Evolutionary conservation across 35 echinoderm and acorn worm species (phyloP), one percentile per base, ranked within the genome.

Genomic region (Eucidaris tribuloides): DNA sequence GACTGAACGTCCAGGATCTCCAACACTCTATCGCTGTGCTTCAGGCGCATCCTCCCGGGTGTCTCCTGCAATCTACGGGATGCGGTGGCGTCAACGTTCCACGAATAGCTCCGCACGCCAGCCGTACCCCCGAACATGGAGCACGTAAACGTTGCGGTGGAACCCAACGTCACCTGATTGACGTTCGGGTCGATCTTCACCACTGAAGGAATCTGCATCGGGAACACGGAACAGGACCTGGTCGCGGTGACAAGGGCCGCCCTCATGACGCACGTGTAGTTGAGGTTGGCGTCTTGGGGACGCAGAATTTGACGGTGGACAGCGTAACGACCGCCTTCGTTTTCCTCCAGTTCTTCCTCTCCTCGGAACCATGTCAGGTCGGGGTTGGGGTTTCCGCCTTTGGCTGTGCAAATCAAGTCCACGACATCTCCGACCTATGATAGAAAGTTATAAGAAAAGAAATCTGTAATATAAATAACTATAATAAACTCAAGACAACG

Each of bases 291-390:
- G 68, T 74, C 68, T 41, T 74, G 68, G 38, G 68, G 68, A 2
- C 68, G 68, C 7, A 74, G 68, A 40, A 74, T 74, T 19, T 74
- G 68, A n/a, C 68, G 68, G 20, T 74, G 68, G 18, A 74, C 68
- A 35, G 68, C 68, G 68, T 41, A 44, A 1, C 68, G 68, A 17
- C 29, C n/a, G 37, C 41, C 41, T 0, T 74, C 68, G 40, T 74
- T 74, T 22, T 74, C 68, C 68, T 74, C 68, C 13, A 74, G 35
- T 40, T 74, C 68, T 36, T 74, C 68, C 40, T 74, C 68, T 1
- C 68, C 68, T n/a, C 68, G 68, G 24, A 74, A 74, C 68, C 68
- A 74, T 5, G 68, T 74, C 38, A 74, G 68, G 35, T 74, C 68
- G 13, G 68, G 68, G 25, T 42, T 20, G 3, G 68, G 68, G 44